Conservation (phyloP, 2,113 vertebrate genomes). For the Progne subis region DNA sequence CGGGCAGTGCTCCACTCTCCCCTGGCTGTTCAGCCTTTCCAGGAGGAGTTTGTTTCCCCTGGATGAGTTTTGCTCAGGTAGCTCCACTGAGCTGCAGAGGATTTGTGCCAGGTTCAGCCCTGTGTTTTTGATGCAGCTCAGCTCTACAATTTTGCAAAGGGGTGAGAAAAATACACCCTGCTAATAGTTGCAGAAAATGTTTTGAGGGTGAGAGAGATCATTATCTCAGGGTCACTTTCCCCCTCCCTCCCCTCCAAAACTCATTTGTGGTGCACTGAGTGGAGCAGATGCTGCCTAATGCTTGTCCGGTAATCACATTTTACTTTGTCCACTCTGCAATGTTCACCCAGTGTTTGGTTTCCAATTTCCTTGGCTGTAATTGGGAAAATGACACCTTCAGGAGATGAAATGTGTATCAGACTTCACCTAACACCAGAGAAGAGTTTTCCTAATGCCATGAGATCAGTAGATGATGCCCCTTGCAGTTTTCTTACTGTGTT, state of each 20-base stretch:
- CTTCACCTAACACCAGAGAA: not conserved
- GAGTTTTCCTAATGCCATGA: not conserved
- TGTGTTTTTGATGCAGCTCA: not conserved
- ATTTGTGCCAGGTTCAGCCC: not conserved
- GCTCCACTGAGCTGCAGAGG: not conserved
- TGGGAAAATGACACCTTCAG: not conserved
- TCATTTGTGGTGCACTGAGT: not conserved
- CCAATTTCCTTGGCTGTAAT: not conserved
- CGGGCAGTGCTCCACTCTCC: not conserved
- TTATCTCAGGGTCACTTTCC: not conserved
- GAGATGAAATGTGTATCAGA: not conserved
- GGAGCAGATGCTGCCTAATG: not conserved
- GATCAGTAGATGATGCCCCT: not conserved
- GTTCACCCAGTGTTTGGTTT: constrained; percentile 1
- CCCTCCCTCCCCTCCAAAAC: not conserved
- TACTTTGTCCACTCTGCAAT: not conserved
- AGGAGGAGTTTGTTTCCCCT: not conserved
- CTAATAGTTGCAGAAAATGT: not conserved
- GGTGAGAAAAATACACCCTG: not conserved
- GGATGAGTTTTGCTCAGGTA: rapidly evolving
- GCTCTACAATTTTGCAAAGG: not conserved
- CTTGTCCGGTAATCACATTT: not conserved
- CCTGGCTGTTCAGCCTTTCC: not conserved
- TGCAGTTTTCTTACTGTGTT: not conserved
- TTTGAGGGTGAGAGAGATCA: not conserved